Evolutionary conservation across 2,888 invertebrate genomes (phyloP), one percentile per base, ranked within the genome.

Genomic region (Labia minor): DNA sequence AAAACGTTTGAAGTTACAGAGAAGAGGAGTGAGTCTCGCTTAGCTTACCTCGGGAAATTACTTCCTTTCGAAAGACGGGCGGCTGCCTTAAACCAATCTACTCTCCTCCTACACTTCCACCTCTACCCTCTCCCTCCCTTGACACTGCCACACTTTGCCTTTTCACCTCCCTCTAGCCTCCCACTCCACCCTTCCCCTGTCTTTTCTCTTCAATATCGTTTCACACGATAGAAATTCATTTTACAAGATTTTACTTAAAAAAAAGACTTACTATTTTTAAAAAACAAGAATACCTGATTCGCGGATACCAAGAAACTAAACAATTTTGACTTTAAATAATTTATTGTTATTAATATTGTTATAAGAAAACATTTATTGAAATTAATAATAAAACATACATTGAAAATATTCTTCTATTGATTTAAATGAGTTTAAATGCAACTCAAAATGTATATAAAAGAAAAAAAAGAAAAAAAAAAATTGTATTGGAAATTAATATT

Each of bases 31-130:
- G 6, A 14, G 6, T n/a, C 49, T 49, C 49, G 49, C 49, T 49
- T 49, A 49, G 49, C 49, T 49, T 49, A 49, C n/a, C 6, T 14
- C 49, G n/a, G 49, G 49, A 49, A 49, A 49, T 49, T 49, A 49
- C 49, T 49, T 49, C 49, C 49, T 49, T 49, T 49, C 14, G 3
- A 8, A 8, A 49, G 33, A 33, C 6, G n/a, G 8, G 49, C 49
- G 49, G 49, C 49, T 49, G 49, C 49, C 49, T 49, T 49, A 49
- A 49, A 49, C 49, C 49, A 49, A 49, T 49, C 49, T 49, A 11
- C 49, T 14, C 4, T 14, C 49, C 16, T 3, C 11, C 33, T 6
- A 33, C 6, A 6, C 33, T 11, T 33, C 33, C 49, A n/a, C 49
- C 49, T 3, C 14, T 14, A 14, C 14, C n/a, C 49, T 49, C 49